Evolutionary conservation across 2,888 invertebrate genomes (phyloP), one percentile per base, ranked within the genome.

Genomic region (Andricus curvator): DNA sequence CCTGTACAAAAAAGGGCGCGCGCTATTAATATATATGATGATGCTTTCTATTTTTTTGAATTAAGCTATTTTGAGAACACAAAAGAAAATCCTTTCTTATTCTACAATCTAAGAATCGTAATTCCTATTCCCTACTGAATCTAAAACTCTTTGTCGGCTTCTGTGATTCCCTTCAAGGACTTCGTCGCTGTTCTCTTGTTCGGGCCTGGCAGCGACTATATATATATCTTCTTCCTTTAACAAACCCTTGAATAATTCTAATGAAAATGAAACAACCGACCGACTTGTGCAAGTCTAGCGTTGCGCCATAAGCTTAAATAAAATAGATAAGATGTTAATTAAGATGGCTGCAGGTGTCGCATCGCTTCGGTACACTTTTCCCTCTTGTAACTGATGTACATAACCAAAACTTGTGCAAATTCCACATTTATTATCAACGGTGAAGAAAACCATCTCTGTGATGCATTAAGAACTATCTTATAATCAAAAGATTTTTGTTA

Each of bases 271-370:
- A 56, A 78, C 44, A 67, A 64, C 25, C 41, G 20, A 56, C 44
- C 41, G 77, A 65, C 64, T 77, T 29, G 44, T 77, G 25, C 77
- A 66, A 56, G 64, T 33, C 65, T 66, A 81, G 81, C 81, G 79
- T 74, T 79, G 77, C 81, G 81, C 82, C 82, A 82, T 81, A 64
- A 76, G 77, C 76, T 79, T 60, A 74, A 81, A 82, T 80, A 82
- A 82, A 82, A 81, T 78, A 82, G 79, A 79, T 81, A 79, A 82
- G 79, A 82, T 82, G 81, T 82, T 82, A 82, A 82, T 82, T 82
- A 82, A 81, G 77, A 81, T 79, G 77, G 68, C 81, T 70, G 79
- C 79, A 44, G 22, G 56, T 77, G 29, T 51, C 33, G 74, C 74
- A 74, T 56, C n/a, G 74, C 33, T 29, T 29, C 25, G 20, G 51